These are phyloP conservation scores for Orchestia grillus DNA, from an alignment of 1,140 invertebrate genomes.

Conservation along the genomic window DNA sequence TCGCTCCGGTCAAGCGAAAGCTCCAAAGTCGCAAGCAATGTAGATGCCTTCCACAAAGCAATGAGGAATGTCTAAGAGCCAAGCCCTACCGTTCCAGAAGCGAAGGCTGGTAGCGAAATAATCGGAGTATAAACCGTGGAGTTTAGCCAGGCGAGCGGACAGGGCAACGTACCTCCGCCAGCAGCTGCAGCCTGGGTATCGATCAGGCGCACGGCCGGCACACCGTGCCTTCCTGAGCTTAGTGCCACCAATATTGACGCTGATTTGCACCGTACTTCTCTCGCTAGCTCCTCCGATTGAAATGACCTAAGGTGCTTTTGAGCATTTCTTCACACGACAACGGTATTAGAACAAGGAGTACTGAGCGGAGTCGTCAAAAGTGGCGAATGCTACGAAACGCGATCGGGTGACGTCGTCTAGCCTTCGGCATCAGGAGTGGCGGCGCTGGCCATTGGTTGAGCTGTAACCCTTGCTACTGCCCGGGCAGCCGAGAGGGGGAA, in stretches of 20 bases:
- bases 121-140: conserved; percentile 50
- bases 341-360: background rate
- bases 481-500: background rate
- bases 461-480: background rate
- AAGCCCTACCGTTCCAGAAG: background rate
- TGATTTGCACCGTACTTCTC: background rate
- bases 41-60: conserved; percentile 47
- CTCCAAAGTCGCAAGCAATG: conserved; percentile 40
- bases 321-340: background rate
- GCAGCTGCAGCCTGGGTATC: background rate
- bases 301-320: background rate
- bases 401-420: background rate
- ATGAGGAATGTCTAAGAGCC: background rate
- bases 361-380: background rate
- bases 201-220: background rate
- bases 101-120: background rate
- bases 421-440: conserved; percentile 17
- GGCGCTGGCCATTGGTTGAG: background rate
- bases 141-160: background rate
- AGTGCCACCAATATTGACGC: background rate
- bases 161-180: background rate
- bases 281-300: background rate
- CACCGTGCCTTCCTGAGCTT: background rate
- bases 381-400: background rate
- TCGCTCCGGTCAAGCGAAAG: conserved; percentile 31